Conservation (phyloP, 2,888 invertebrate species). For the Unio delphinus region DNA sequence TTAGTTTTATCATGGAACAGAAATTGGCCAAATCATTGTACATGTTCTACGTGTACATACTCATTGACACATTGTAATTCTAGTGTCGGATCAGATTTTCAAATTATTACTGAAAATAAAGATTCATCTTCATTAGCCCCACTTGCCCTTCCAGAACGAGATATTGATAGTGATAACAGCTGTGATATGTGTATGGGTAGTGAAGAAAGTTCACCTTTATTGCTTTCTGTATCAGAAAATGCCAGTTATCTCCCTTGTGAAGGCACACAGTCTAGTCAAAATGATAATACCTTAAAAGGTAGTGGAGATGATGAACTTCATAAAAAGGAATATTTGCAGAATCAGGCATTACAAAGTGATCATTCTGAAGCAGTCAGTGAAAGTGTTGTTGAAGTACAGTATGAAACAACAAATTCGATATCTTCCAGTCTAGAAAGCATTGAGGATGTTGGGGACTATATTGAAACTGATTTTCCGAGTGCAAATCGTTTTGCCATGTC, state of each 20-base stretch:
- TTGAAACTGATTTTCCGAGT: slow-evolving; percentile 64
- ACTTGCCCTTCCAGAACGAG: slow-evolving; percentile 38
- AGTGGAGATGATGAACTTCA: slow-evolving; percentile 2
- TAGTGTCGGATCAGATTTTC: too few relatives aligned
- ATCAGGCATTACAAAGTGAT: slow-evolving; percentile 2
- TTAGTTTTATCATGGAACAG: too few relatives aligned
- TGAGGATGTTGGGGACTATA: slow-evolving; percentile 67
- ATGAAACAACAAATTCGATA: slow-evolving; percentile 3
- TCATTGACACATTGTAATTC: too few relatives aligned
- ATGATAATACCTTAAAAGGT: slow-evolving; percentile 4
- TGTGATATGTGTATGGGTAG: too few relatives aligned
- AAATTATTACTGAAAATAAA: not conserved
- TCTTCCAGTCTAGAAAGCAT: slow-evolving; percentile 33
- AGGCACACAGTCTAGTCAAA: too few relatives aligned
- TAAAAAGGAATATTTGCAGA: too few relatives aligned
- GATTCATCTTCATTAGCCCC: slow-evolving; percentile 22
- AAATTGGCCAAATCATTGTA: too few relatives aligned
- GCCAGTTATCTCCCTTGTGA: too few relatives aligned
- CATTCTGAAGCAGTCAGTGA: slow-evolving; percentile 4
- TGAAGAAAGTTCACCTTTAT: too few relatives aligned
- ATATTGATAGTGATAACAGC: slow-evolving; percentile 27
- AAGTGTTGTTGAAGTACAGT: slow-evolving; percentile 5
- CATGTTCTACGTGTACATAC: too few relatives aligned
- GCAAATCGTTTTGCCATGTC: slow-evolving; percentile 52
- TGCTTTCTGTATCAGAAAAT: too few relatives aligned